These are phyloP conservation scores for Pyrochroa serraticornis DNA, from an alignment of 2,888 invertebrate species.

Conservation along the genomic window DNA sequence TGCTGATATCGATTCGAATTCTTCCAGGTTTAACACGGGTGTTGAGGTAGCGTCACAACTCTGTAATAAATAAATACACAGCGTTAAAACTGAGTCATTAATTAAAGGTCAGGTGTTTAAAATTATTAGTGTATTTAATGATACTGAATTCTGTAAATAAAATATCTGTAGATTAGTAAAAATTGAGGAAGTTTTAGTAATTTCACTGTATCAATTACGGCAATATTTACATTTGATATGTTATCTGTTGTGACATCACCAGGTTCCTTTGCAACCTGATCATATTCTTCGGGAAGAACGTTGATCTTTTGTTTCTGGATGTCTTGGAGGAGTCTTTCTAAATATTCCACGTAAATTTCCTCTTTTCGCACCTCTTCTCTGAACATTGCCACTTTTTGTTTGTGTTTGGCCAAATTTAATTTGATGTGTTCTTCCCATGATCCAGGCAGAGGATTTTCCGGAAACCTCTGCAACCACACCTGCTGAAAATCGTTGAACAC, in stretches of 20 bases:
- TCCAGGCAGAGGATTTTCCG: constrained; percentile 86
- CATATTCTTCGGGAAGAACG: constrained; percentile 53
- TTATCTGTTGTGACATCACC: constrained; percentile 47
- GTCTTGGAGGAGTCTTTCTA: constrained; percentile 83
- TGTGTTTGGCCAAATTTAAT: constrained; percentile 87
- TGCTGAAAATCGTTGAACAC: constrained; percentile 90
- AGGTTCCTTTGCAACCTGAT: constrained; percentile 10
- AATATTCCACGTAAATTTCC: constrained; percentile 87
- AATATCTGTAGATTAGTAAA: constrained; percentile 1
- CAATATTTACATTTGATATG: constrained; percentile 52
- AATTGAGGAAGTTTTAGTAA: too few relatives aligned
- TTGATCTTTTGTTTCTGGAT: constrained; percentile 80
- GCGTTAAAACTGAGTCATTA: not conserved
- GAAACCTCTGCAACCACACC: constrained; percentile 90
- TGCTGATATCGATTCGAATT: constrained; percentile 55
- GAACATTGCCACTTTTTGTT: constrained; percentile 81
- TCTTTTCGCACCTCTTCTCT: constrained; percentile 89
- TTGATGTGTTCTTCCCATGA: constrained; percentile 94
- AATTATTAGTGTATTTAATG: too few relatives aligned
- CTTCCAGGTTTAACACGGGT: constrained; percentile 38
- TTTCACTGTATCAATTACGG: too few relatives aligned
- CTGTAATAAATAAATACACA: constrained; percentile 31
- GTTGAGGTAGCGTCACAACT: constrained; percentile 29
- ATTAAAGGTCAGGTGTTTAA: too few relatives aligned
- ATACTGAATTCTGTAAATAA: not conserved